A percentile compares a stretch with the other conserved stretches of the same genome.
Conservation (phyloP, 2,797 vertebrate genomes). For the Neomorphus geoffroyi region DNA sequence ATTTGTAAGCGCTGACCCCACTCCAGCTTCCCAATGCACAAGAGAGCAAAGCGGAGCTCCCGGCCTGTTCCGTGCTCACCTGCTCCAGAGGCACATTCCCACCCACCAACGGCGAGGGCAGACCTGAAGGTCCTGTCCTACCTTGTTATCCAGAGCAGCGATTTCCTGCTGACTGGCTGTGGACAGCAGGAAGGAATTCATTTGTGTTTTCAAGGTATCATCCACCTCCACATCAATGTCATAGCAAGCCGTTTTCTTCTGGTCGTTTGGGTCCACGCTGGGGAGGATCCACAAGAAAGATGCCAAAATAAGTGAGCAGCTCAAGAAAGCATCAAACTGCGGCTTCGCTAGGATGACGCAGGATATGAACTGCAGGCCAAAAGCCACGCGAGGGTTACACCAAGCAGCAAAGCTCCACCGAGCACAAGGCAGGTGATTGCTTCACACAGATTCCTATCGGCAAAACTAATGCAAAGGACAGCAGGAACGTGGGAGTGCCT, state of each 20-base stretch:
- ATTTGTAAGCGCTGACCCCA: not conserved
- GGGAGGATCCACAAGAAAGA: not conserved
- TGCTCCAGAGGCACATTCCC: not conserved
- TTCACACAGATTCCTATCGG: not conserved
- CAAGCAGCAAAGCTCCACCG: not conserved
- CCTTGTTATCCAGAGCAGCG: conserved; percentile 98
- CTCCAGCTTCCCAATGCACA: not conserved
- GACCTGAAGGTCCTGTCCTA: conserved; percentile 33
- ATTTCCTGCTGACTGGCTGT: conserved; percentile 99
- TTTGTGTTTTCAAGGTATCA: conserved; percentile 97
- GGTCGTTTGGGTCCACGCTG: conserved; percentile 98
- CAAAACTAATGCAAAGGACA: not conserved
- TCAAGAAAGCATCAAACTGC: not conserved
- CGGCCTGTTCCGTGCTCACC: not conserved
- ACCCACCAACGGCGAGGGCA: not conserved
- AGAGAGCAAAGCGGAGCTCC: not conserved
- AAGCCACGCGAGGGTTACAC: not conserved
- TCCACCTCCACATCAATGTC: conserved; percentile 99
- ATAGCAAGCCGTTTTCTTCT: conserved; percentile 99
- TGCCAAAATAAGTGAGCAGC: not conserved
- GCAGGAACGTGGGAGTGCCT: not conserved
- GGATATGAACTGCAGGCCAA: accelerated
- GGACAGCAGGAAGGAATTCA: conserved; percentile 98
- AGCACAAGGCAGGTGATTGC: not conserved
- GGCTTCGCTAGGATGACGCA: not conserved